Base-by-base conservation (phyloP, 2,888 invertebrate genomes). In the Dinocampus coccinellae region DNA sequence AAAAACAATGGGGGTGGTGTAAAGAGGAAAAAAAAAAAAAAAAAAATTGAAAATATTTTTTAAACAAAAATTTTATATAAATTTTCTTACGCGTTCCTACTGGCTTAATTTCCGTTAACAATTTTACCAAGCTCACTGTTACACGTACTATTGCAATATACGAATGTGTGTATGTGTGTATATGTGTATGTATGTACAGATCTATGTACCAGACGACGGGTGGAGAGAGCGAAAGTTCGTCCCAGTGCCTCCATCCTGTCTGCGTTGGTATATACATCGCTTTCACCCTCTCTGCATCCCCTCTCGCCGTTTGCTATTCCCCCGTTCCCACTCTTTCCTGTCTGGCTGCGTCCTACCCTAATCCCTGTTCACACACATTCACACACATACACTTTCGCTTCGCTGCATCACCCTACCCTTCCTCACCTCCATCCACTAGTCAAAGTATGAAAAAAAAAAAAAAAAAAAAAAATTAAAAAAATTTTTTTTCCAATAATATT, bases 221-320 rank as follows among this genome's bases (percentile, higher is more conserved):
- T 68, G 79, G 81, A 84, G 84, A 85, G 84, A 83, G 83, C 81
- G 82, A 83, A 83, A 83, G 85, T 85, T 85, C 85, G 85, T 82
- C 85, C 84, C 80, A 84, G 84, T 83, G 83, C 81, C 83, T 82
- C 81, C 84, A 82, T 85, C 83, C 85, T 83, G 84, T 82, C 81
- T 82, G 81, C 80, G 76, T 67, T 74, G 70, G 71, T 74, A 75
- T 74, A 74, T 60, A 47, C 67, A 70, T 71, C 69, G 26, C 73
- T 75, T 67, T 64, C 22, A 22, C 53, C 47, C 55, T 60, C 52
- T 16, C 47, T 33, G 2, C 22, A n/a, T n/a, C 74, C 69, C n/a
- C 72, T 75, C 64, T 64, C 22, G 4, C 53, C 34, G 34, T 65
- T n/a, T n/a, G n/a, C n/a, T n/a, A n/a, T 34, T 22, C 42, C 20